phyloP scores from a whole-genome alignment of 1,140 invertebrate species.

The Ooceraea biroi region DNA sequence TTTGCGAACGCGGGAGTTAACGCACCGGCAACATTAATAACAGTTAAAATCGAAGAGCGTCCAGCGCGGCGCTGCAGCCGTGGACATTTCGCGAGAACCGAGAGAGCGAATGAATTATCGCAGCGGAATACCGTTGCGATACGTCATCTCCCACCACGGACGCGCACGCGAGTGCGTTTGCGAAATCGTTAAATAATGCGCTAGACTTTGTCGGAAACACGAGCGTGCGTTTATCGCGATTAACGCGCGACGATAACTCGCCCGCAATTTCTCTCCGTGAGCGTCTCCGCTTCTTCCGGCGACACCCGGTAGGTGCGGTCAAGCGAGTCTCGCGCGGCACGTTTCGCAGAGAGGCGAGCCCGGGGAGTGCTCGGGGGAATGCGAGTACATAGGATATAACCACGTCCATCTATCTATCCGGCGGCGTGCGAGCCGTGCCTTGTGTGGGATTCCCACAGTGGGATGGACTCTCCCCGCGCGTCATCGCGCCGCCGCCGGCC shows the following conservation, averaged over 20 bases:
- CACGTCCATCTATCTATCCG: slow-evolving; percentile 68
- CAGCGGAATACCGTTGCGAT: background rate
- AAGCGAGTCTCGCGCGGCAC: slow-evolving; percentile 76
- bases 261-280: background rate
- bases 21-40: slow-evolving; percentile 12
- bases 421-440: slow-evolving; percentile 66
- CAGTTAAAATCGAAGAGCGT: slow-evolving; percentile 13
- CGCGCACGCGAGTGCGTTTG: background rate
- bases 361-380: slow-evolving; percentile 44
- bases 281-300: background rate
- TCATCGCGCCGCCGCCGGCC: slow-evolving; percentile 64
- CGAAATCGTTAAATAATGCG: background rate
- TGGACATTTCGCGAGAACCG: background rate
- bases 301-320: slow-evolving; percentile 69
- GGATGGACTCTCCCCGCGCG: slow-evolving; percentile 47
- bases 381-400: slow-evolving; percentile 56
- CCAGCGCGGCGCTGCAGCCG: no score
- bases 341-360: slow-evolving; percentile 76
- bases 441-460: slow-evolving; percentile 58
- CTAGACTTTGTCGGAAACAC: background rate
- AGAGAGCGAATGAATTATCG: background rate
- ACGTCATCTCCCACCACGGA: background rate
- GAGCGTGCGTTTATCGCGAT: background rate
- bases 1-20: background rate
- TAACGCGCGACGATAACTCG: background rate